Conservation (phyloP, 2,797 vertebrate species). For the Lepidocolaptes lacrymiger region DNA sequence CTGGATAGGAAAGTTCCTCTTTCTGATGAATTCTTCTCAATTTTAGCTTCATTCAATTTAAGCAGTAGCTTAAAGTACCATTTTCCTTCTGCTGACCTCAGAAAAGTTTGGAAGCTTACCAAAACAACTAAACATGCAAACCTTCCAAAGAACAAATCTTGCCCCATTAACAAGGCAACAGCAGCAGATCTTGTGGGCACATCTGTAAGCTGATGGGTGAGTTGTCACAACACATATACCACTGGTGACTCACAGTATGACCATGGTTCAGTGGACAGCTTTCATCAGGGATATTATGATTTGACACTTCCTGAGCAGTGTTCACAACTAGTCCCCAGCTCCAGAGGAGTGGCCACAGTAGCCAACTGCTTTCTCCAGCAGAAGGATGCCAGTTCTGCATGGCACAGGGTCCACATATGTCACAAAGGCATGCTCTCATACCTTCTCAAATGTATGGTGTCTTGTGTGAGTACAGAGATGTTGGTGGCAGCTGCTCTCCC, state of each 20-base stretch:
- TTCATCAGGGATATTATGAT: neutral
- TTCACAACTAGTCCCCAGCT: neutral
- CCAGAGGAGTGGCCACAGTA: too few species aligned
- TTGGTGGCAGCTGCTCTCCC: neutral
- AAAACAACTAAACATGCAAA: neutral
- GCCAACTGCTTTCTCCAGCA: neutral
- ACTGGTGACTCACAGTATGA: neutral
- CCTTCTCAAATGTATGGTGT: neutral
- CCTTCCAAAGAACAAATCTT: neutral
- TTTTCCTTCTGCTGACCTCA: neutral
- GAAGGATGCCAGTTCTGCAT: neutral
- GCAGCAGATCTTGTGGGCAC: neutral
- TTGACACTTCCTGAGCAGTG: neutral
- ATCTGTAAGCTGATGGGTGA: neutral
- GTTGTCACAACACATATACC: neutral
- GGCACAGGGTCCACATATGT: too few species aligned
- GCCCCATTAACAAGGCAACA: neutral
- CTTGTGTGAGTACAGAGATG: rapidly evolving
- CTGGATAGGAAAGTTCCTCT: neutral
- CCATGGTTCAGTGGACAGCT: neutral
- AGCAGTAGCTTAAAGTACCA: neutral
- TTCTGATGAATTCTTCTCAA: neutral
- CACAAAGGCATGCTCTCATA: neutral
- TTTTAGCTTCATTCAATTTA: neutral
- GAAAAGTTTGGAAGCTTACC: neutral